Conservation (phyloP, 2,797 vertebrate genomes). For the Myripristis murdjan region DNA sequence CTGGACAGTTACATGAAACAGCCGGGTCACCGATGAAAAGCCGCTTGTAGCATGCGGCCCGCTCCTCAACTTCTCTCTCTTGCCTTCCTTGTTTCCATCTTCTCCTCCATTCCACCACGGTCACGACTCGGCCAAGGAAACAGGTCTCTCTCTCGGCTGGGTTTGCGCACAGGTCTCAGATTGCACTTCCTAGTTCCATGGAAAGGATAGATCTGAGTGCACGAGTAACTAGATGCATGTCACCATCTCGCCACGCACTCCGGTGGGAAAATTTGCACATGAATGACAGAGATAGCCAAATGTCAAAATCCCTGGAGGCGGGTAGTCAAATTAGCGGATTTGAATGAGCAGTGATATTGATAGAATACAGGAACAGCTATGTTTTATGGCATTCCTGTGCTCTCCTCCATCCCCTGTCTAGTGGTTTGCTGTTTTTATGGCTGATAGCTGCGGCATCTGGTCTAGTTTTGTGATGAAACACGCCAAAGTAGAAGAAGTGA, state of each 20-base stretch:
- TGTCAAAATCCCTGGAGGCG: constrained; percentile 28
- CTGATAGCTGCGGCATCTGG: constrained; percentile 19
- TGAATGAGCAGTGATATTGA: constrained; percentile 16
- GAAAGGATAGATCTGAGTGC: constrained; percentile 36
- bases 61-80: neutral
- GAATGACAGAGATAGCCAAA: constrained; percentile 54
- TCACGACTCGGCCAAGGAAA: constrained; percentile 56
- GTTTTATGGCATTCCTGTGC: constrained; percentile 14
- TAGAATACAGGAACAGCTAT: neutral
- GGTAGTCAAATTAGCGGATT: constrained; percentile 18
- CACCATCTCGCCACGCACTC: constrained; percentile 28
- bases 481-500: constrained; percentile 36
- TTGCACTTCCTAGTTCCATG: constrained; percentile 59
- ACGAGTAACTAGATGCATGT: constrained; percentile 46
- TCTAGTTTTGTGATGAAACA: constrained; percentile 29
- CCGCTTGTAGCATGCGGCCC: neutral
- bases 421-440: constrained; percentile 28
- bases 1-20: neutral
- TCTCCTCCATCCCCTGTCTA: neutral
- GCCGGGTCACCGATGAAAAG: neutral
- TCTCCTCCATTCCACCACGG: constrained; percentile 45
- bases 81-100: neutral
- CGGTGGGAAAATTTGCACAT: constrained; percentile 61
- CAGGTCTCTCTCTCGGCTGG: constrained; percentile 48
- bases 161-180: constrained; percentile 53